Evolutionary conservation across 2,113 vertebrate species (phyloP).

Genomic region (Oryctolagus cuniculus): mOryCun1.1 NC_091432.1:46858501-46859000

Average conservation of each 20-base stretch:
- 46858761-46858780: not conserved
- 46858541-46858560: not conserved
- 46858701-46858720: constrained; percentile 67
- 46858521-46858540: not conserved
- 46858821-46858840: not conserved
- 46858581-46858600: constrained; percentile 43
- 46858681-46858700: not conserved
- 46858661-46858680: constrained; percentile 52
- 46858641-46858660: constrained; percentile 54
- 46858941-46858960: too few species aligned
- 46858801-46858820: not conserved
- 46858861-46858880: too few species aligned
- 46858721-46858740: not conserved
- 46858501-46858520: not conserved
- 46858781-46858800: not conserved
- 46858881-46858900: not conserved
- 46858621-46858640: constrained; percentile 36
- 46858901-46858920: not conserved
- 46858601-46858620: not conserved
- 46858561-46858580: constrained; percentile 53
- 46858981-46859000: not conserved
- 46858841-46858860: not conserved
- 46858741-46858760: not conserved
- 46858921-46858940: too few species aligned
- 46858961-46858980: not conserved